These are phyloP conservation scores for Idaea dimidiata DNA, from an alignment of 2,888 invertebrate species.

Conservation along the genomic window DNA sequence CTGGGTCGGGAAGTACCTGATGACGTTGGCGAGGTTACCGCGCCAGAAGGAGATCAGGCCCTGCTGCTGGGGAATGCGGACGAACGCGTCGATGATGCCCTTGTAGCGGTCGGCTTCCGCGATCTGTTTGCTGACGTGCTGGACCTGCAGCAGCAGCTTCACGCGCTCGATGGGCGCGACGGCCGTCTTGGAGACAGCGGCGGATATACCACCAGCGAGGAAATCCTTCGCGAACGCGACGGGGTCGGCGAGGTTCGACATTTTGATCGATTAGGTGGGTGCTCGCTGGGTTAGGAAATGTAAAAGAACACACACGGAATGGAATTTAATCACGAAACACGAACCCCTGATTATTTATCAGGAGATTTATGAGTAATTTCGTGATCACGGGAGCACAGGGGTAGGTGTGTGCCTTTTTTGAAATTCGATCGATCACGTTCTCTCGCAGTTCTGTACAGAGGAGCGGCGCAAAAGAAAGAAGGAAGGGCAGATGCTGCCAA, in stretches of 20 bases:
- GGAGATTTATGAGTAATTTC: slow-evolving; percentile 75
- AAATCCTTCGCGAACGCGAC: slow-evolving; percentile 95
- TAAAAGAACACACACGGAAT: slow-evolving; percentile 64
- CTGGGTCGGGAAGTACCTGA: slow-evolving; percentile 97
- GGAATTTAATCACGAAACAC: slow-evolving; percentile 72
- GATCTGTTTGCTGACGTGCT: slow-evolving; percentile 97
- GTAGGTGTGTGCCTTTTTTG: slow-evolving; percentile 79
- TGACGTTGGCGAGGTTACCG: slow-evolving; percentile 97
- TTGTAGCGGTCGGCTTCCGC: slow-evolving; percentile 94
- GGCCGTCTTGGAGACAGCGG: slow-evolving; percentile 96
- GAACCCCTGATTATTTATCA: slow-evolving; percentile 73
- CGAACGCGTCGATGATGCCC: slow-evolving; percentile 92
- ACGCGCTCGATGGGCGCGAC: slow-evolving; percentile 98
- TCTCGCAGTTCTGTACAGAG: slow-evolving; percentile 73
- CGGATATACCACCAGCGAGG: slow-evolving; percentile 95
- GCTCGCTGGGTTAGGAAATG: slow-evolving; percentile 48
- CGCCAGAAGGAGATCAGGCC: slow-evolving; percentile 94
- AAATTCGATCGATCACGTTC: slow-evolving; percentile 81
- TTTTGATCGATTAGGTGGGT: slow-evolving; percentile 67
- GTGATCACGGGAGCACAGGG: slow-evolving; percentile 79
- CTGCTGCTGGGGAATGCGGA: slow-evolving; percentile 95
- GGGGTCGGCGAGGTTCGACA: slow-evolving; percentile 85
- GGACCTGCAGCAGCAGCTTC: slow-evolving; percentile 96
- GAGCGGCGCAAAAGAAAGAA: slow-evolving; percentile 79
- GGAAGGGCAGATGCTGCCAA: slow-evolving; percentile 76